Conservation (phyloP, 2,888 invertebrate genomes). For the Ochropacha duplaris region DNA sequence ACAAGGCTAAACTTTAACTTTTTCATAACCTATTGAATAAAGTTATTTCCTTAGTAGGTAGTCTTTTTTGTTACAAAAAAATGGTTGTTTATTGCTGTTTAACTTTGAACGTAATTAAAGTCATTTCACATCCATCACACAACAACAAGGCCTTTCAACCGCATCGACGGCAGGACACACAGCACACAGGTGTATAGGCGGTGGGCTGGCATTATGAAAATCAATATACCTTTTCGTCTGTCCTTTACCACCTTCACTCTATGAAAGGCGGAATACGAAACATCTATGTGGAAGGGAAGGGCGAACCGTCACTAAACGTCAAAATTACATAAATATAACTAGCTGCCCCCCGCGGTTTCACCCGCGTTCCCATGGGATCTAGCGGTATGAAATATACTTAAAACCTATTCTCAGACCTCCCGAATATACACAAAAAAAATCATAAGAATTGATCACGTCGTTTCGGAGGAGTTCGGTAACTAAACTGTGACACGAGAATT, state of each 20-base stretch:
- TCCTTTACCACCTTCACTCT: slow-evolving; percentile 8
- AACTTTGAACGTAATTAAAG: slow-evolving; percentile 4
- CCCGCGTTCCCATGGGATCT: no score
- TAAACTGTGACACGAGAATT: no score
- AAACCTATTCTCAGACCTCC: no score
- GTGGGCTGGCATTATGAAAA: slow-evolving; percentile 34
- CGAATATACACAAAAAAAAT: no score
- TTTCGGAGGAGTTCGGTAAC: no score
- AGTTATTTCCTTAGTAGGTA: no score
- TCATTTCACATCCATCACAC: slow-evolving; percentile 16
- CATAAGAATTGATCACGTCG: no score
- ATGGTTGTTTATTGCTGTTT: no score
- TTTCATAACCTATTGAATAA: not conserved
- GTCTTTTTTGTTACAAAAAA: no score
- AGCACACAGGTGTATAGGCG: slow-evolving; percentile 18
- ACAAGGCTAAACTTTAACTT: slow-evolving; percentile 6
- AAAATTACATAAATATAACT: no score
- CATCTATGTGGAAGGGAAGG: slow-evolving; percentile 8
- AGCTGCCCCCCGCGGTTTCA: no score
- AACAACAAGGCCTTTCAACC: slow-evolving; percentile 7
- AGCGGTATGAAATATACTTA: no score
- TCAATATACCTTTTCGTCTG: slow-evolving; percentile 30
- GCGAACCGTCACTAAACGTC: not conserved
- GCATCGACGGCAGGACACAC: slow-evolving; percentile 11
- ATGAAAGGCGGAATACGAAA: slow-evolving; percentile 19